Base-by-base conservation (phyloP, 2,797 vertebrate species). In the Dermochelys coriacea region DNA sequence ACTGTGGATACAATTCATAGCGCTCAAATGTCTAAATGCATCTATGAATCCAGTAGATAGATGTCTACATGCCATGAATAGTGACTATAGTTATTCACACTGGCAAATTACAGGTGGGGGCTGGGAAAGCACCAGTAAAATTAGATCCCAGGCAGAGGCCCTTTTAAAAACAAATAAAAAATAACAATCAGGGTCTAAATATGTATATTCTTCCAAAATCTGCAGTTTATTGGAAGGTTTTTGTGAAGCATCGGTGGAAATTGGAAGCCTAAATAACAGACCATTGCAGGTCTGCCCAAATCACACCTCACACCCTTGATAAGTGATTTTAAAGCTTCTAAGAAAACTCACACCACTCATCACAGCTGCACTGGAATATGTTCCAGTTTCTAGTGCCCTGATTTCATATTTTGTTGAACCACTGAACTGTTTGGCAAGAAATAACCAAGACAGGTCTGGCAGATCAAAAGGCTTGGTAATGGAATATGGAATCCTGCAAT, bases 31-130 rank as follows among this genome's bases (percentile, higher is more conserved):
- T 90, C 93, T 90, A 86, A 87, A 57, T 87, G 55, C 45, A 64
- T 94, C 93, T 93, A 90, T 16, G 90, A 91, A 95, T 82, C 51
- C 90, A 78, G 59, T 86, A 94, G 90, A 80, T 6, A 94, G 74
- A 29, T 96, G 96, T 31, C 82, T 68, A 12, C 31, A 2, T 81
- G 95, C 93, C 95, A 95, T 88, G 83, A 84, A 84, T 92, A 93
- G 90, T 75, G 68, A 86, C 80, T 87, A 54, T 64, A 3, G 0
- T 85, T 55, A 87, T 92, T 88, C 78, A 82, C 45, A 50, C 64
- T 61, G 55, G 90, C 80, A 91, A 94, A 64, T 87, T 91, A 25
- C 52, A 83, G 78, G 50, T 87, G 59, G 61, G 37, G 59, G 74
- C 51, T 86, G 37, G 82, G 85, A 88, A 94, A 57, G 59, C 77